These are phyloP conservation scores for Serranus cabrilla DNA, from an alignment of 2,797 vertebrate genomes.

Conservation along the genomic window DNA sequence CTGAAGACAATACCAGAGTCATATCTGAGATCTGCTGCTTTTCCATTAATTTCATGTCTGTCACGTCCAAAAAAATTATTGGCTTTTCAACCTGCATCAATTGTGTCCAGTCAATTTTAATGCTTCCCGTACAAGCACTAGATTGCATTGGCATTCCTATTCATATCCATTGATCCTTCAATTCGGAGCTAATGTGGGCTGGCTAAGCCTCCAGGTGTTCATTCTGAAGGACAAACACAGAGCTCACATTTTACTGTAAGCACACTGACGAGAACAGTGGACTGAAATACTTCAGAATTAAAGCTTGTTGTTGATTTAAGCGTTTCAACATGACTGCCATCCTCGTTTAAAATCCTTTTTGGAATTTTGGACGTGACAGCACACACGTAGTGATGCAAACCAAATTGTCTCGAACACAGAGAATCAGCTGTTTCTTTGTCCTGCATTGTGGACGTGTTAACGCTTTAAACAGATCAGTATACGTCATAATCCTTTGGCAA, in stretches of 20 bases:
- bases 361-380: conserved; percentile 25
- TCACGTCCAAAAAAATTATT: conserved; percentile 42
- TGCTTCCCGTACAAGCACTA: conserved; percentile 66
- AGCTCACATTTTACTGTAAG: conserved; percentile 26
- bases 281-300: conserved; percentile 10
- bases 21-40: conserved; percentile 48
- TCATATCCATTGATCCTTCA: conserved; percentile 76
- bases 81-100: conserved; percentile 71
- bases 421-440: conserved; percentile 74
- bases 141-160: conserved; percentile 76
- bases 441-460: conserved; percentile 58
- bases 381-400: conserved; percentile 40
- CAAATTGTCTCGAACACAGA: conserved; percentile 60
- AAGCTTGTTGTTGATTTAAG: conserved; percentile 43
- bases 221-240: conserved; percentile 57
- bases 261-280: conserved; percentile 19
- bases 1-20: conserved; percentile 48
- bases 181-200: conserved; percentile 53
- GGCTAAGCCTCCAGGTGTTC: conserved; percentile 65
- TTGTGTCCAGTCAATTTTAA: conserved; percentile 74
- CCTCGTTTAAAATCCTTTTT: conserved; percentile 50
- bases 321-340: conserved; percentile 42
- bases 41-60: conserved; percentile 57
- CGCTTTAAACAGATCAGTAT: conserved; percentile 72
- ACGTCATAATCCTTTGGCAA: conserved; percentile 73